Base-by-base conservation (phyloP, 2,113 vertebrate genomes). In the Calidris pugnax region DNA sequence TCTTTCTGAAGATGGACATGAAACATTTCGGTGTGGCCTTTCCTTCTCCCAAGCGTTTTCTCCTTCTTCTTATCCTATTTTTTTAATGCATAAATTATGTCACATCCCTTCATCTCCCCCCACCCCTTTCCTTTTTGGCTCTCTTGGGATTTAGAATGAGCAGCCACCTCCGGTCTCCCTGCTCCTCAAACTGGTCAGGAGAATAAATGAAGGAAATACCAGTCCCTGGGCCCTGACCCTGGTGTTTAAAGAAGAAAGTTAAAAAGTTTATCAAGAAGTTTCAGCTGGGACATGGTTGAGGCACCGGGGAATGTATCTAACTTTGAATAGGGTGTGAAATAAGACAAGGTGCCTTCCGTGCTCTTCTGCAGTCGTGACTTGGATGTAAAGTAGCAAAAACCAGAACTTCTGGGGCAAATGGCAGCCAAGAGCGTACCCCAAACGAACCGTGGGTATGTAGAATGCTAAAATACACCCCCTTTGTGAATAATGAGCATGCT, bases 221-320 rank as follows among this genome's bases (percentile, higher is more conserved):
- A 3, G 13, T 4, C 23, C 22, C 33, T 5, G 1, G 22, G 0
- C 14, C 19, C 45, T 5, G 14, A 19, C 11, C 35, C 23, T 19
- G 35, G 37, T 66, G 63, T 32, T 41, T 43, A 66, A 66, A 22
- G 41, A 43, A 66, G 28, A 32, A 63, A 63, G 37, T 39, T 32
- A 21, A 43, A 41, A 43, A 43, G 63, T 43, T 66, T 43, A 66
- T 21, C 19, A 15, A 43, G 20, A 66, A 43, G 14, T 43, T 66
- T 43, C 3, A 1, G 28, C 39, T 10, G 39, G 27, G 13, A 43
- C 21, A 5, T 23, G 41, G 28, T 45, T 43, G 41, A 66, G 63
- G 28, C 28, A 32, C 21, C 39, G 5, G 10, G 6, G 41, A 43
- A 43, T 11, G 20, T 22, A 66, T 28, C 62, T 41, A 10, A 41